Conservation (phyloP, 1,140 invertebrate genomes). For the Halesus radiatus region DNA sequence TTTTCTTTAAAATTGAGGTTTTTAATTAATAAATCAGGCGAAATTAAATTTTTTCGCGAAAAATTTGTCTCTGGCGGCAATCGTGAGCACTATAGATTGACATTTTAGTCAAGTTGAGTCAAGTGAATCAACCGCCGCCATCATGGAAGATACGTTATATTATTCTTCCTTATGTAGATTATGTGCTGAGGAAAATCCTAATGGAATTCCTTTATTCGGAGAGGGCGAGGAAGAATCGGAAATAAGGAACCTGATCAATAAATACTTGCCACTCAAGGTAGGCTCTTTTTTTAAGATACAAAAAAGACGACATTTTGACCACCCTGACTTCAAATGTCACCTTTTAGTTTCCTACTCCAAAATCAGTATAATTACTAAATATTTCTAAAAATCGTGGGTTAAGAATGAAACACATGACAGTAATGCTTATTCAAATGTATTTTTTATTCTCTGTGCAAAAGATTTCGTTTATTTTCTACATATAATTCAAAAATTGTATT, state of each 20-base stretch:
- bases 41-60: too few species aligned
- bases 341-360: constrained; percentile 47
- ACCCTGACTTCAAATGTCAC: constrained; percentile 64
- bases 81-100: not conserved
- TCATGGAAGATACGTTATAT: constrained; percentile 65
- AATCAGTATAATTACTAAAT: constrained; percentile 47
- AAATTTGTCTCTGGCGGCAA: not conserved
- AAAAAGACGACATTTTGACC: constrained; percentile 77
- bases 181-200: constrained; percentile 79
- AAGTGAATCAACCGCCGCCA: constrained; percentile 40
- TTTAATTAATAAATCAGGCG: too few species aligned
- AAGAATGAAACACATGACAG: not conserved
- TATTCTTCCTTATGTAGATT: constrained; percentile 80
- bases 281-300: constrained; percentile 58
- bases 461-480: not conserved
- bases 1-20: too few species aligned
- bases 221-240: constrained; percentile 72
- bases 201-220: constrained; percentile 75
- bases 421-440: not conserved
- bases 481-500: not conserved
- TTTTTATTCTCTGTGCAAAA: not conserved
- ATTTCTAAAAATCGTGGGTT: not conserved
- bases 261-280: constrained; percentile 81
- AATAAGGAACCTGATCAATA: constrained; percentile 76
- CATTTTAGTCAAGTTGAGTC: constrained; percentile 22